These are phyloP conservation scores for Eubasilissa splendida DNA, from an alignment of 2,888 invertebrate genomes.

Conservation along the genomic window DNA sequence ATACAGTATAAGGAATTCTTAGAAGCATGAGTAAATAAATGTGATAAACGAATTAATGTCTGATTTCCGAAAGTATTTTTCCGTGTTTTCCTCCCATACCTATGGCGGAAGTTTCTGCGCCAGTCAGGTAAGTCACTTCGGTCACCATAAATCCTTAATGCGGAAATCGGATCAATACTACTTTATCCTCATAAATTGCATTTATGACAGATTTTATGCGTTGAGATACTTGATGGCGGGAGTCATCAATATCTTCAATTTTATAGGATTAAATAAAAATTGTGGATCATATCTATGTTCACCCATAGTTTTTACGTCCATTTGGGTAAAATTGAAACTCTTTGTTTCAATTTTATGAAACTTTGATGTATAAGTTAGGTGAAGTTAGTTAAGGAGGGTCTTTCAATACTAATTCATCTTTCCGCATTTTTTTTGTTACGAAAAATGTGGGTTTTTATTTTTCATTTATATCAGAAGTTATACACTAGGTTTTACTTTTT, in stretches of 20 bases:
- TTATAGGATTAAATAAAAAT: conserved; percentile 8
- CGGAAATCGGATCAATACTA: conserved; percentile 5
- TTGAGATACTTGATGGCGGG: conserved; percentile 14
- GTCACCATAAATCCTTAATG: conserved; percentile 17
- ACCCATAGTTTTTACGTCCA: no score
- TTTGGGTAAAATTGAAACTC: no score
- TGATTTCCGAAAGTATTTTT: conserved; percentile 15
- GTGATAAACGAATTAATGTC: conserved; percentile 11
- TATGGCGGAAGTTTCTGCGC: neutral
- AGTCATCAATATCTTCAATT: conserved; percentile 22
- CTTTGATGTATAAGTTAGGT: no score
- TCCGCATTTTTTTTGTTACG: no score
- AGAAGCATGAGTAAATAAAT: neutral
- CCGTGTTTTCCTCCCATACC: conserved; percentile 12
- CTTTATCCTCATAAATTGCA: conserved; percentile 21
- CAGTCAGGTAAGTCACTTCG: conserved; percentile 4
- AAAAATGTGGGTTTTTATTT: no score
- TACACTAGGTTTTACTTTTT: no score
- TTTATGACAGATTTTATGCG: conserved; percentile 25
- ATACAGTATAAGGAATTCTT: no score
- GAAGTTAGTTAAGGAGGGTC: no score
- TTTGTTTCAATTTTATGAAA: no score
- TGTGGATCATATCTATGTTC: no score
- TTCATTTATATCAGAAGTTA: no score
- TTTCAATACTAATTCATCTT: no score